Conservation (phyloP, 1,140 invertebrate species). For the Danaus plexippus region DNA sequence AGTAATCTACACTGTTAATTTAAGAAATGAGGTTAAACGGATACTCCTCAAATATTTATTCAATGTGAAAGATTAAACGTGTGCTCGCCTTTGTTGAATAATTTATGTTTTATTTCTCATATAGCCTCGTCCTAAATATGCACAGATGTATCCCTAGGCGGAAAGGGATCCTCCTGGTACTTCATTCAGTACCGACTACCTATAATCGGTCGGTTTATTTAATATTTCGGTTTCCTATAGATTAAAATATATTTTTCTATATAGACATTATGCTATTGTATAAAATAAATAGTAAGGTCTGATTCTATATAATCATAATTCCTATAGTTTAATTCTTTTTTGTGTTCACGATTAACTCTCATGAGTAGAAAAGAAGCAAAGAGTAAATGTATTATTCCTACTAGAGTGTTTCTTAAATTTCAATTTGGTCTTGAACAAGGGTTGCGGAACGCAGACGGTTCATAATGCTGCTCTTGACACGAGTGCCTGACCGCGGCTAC, state of each 20-base stretch:
- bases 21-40: slow-evolving; percentile 51
- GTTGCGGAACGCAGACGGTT: slow-evolving; percentile 46
- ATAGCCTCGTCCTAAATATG: slow-evolving; percentile 34
- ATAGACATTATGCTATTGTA: too few species aligned
- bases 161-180: too few species aligned
- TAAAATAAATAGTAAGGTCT: too few species aligned
- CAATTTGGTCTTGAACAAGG: slow-evolving; percentile 51
- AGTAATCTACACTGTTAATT: slow-evolving; percentile 51
- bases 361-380: too few species aligned
- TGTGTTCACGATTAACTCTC: too few species aligned
- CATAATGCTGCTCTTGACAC: slow-evolving; percentile 62
- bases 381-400: slow-evolving; percentile 22
- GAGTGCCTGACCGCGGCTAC: slow-evolving; percentile 61
- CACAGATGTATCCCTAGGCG: slow-evolving; percentile 28
- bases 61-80: slow-evolving; percentile 59
- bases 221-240: too few species aligned
- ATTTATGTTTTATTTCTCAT: slow-evolving; percentile 57
- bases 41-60: slow-evolving; percentile 54
- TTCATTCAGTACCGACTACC: too few species aligned
- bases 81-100: slow-evolving; percentile 56
- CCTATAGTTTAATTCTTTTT: too few species aligned
- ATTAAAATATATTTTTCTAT: too few species aligned
- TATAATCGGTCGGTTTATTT: too few species aligned
- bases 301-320: too few species aligned
- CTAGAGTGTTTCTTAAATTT: slow-evolving; percentile 49